Evolutionary conservation across 2,888 invertebrate genomes (phyloP).

Genomic region (Eupithecia abbreviata): DNA sequence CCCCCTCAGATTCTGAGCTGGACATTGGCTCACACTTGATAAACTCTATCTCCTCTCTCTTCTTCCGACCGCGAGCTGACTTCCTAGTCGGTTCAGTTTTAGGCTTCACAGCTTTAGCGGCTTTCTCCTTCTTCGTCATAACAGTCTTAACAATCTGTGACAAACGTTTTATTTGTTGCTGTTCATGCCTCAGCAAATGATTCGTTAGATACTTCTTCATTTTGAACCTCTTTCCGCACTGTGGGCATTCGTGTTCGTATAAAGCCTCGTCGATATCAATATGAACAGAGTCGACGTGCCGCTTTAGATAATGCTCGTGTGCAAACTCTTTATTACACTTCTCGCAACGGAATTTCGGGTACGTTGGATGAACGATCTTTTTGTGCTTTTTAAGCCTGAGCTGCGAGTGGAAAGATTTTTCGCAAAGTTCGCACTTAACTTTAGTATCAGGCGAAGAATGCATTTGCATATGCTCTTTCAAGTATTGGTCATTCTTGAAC

Average conservation of each 20-base stretch:
- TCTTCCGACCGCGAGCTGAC: slow-evolving; percentile 48
- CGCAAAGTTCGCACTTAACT: slow-evolving; percentile 74
- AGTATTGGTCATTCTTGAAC: slow-evolving; percentile 78
- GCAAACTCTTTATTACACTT: slow-evolving; percentile 78
- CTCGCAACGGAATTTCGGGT: slow-evolving; percentile 72
- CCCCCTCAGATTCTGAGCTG: slow-evolving; percentile 66
- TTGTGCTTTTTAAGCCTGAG: slow-evolving; percentile 77
- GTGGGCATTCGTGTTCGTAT: slow-evolving; percentile 72
- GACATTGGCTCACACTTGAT: slow-evolving; percentile 78
- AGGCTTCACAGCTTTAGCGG: slow-evolving; percentile 26
- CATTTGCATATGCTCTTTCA: slow-evolving; percentile 78
- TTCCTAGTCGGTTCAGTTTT: slow-evolving; percentile 48
- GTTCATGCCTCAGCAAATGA: slow-evolving; percentile 74
- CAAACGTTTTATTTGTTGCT: slow-evolving; percentile 74
- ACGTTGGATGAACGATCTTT: slow-evolving; percentile 75
- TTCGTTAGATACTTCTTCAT: slow-evolving; percentile 72
- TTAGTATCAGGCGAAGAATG: slow-evolving; percentile 73
- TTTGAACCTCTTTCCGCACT: slow-evolving; percentile 77
- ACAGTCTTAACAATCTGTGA: slow-evolving; percentile 78
- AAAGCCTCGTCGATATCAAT: slow-evolving; percentile 70
- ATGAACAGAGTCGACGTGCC: slow-evolving; percentile 74
- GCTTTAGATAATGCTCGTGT: slow-evolving; percentile 70
- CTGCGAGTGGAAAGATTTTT: slow-evolving; percentile 74
- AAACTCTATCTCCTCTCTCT: slow-evolving; percentile 72
- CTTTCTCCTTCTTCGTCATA: slow-evolving; percentile 62